phyloP scores from a whole-genome alignment of 1,140 invertebrate species.

The Diabrotica virgifera region DNA sequence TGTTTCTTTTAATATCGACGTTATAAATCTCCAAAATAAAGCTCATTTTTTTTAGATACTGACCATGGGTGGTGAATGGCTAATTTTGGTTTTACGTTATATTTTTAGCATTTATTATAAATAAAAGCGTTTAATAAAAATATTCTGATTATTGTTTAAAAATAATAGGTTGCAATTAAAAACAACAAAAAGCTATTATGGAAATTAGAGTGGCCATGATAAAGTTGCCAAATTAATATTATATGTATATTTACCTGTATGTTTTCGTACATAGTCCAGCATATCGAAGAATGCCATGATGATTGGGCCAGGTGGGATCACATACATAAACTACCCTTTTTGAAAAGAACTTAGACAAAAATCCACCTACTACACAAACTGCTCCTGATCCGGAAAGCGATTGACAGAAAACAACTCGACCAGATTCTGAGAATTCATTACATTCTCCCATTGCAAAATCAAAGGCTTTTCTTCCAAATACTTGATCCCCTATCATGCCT shows the following conservation, averaged over 20 bases:
- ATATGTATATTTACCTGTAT: background rate
- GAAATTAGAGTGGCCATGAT: too few relatives aligned
- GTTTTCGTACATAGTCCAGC: slow-evolving; percentile 55
- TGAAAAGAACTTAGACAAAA: slow-evolving; percentile 81
- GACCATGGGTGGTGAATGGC: too few relatives aligned
- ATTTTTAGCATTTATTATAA: too few relatives aligned
- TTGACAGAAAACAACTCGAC: slow-evolving; percentile 64
- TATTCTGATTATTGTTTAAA: too few relatives aligned
- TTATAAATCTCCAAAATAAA: too few relatives aligned
- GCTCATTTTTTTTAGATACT: too few relatives aligned
- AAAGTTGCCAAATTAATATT: too few relatives aligned
- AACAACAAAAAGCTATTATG: too few relatives aligned
- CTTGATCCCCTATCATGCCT: slow-evolving; percentile 78
- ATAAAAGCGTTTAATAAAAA: too few relatives aligned
- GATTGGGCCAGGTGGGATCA: slow-evolving; percentile 96
- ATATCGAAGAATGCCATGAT: slow-evolving; percentile 89
- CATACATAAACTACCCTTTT: slow-evolving; percentile 90
- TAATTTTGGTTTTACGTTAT: too few relatives aligned
- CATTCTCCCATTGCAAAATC: slow-evolving; percentile 86
- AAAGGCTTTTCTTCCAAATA: slow-evolving; percentile 80
- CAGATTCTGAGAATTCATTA: slow-evolving; percentile 68
- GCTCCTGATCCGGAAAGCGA: slow-evolving; percentile 96
- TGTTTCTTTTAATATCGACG: too few relatives aligned
- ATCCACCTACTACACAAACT: slow-evolving; percentile 86
- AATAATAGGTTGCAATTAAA: too few relatives aligned